Evolutionary conservation across 2,797 vertebrate genomes (phyloP).

Genomic region (Oryzias dopingdopingensis): DNA sequence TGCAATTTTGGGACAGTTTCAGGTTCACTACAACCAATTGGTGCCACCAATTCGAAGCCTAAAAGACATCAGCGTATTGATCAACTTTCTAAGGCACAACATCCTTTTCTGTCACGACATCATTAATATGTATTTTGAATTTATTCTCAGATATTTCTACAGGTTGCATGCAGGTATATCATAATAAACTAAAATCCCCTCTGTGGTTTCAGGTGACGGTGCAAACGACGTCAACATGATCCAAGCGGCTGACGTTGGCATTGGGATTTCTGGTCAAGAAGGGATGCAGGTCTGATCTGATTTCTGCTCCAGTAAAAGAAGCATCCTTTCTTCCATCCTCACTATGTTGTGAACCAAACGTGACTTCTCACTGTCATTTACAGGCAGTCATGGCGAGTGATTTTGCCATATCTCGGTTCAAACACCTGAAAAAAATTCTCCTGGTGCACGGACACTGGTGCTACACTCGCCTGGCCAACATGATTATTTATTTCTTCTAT

Average conservation of each 20-base stretch:
- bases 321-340: not conserved
- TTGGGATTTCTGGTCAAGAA: constrained; percentile 94
- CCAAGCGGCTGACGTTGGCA: constrained; percentile 90
- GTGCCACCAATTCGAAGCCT: too few relatives aligned
- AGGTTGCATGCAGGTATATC: not conserved
- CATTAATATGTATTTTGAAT: too few relatives aligned
- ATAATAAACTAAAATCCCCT: not conserved
- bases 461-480: constrained; percentile 87
- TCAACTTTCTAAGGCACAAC: too few relatives aligned
- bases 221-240: constrained; percentile 98
- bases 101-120: too few relatives aligned
- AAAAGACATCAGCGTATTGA: too few relatives aligned
- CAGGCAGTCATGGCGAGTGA: constrained; percentile 98
- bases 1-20: too few relatives aligned
- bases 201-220: constrained; percentile 84
- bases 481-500: constrained; percentile 96
- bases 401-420: constrained; percentile 91
- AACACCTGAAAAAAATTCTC: constrained; percentile 90
- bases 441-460: constrained; percentile 96
- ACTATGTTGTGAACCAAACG: not conserved
- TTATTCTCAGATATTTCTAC: not conserved
- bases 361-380: constrained; percentile 15
- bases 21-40: too few relatives aligned
- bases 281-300: constrained; percentile 89
- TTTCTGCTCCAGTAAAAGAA: not conserved